Conservation (phyloP, 2,113 vertebrate genomes). For the Corynorhinus townsendii region DNA sequence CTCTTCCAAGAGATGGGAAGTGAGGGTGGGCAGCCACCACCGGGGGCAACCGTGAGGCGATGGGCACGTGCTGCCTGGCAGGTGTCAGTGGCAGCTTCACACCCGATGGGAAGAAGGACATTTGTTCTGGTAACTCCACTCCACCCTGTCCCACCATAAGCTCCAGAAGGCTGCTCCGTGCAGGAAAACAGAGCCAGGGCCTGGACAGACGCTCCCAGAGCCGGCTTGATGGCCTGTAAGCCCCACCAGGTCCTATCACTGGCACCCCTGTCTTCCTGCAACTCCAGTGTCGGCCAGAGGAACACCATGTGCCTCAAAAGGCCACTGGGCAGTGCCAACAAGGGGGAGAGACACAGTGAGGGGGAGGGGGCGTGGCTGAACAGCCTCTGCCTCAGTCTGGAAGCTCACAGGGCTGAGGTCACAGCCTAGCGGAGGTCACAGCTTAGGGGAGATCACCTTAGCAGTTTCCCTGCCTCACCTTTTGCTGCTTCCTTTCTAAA, state of each 20-base stretch:
- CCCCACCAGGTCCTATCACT: background rate
- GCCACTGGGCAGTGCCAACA: background rate
- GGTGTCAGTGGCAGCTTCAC: background rate
- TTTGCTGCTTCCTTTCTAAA: background rate
- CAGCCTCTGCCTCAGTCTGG: background rate
- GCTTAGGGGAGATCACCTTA: background rate
- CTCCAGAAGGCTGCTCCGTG: background rate
- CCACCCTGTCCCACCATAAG: background rate
- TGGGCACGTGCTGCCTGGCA: background rate
- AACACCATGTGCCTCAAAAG: background rate
- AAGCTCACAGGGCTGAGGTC: background rate
- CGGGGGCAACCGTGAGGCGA: fast-evolving
- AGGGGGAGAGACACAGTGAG: fast-evolving
- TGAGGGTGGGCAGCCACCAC: background rate
- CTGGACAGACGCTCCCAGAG: background rate
- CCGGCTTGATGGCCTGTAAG: background rate
- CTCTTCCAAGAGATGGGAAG: background rate
- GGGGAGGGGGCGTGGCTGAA: background rate
- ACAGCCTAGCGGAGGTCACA: background rate
- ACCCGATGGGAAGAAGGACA: background rate
- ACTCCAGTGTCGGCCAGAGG: fast-evolving
- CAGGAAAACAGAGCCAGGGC: background rate
- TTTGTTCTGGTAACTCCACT: background rate
- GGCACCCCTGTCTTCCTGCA: background rate
- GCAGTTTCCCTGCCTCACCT: background rate